Percentiles rank a stretch among this genome's conserved stretches.
phyloP scores from a whole-genome alignment of 2,888 invertebrate genomes.

The Polyommatus icarus region DNA sequence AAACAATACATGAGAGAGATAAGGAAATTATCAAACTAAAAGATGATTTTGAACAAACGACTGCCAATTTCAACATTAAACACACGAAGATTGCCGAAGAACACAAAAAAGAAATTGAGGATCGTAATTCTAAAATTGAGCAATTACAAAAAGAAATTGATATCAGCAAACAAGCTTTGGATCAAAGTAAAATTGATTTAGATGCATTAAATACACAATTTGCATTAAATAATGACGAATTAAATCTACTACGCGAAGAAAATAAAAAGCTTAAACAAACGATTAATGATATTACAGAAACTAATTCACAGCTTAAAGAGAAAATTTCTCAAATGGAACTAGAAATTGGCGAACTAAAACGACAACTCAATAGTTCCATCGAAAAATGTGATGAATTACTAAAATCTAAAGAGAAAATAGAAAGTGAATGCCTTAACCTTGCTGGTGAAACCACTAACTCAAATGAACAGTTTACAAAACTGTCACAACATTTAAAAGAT shows the following conservation, averaged over 20 bases:
- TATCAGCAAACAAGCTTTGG: constrained; percentile 66
- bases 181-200: constrained; percentile 73
- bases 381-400: constrained; percentile 80
- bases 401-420: constrained; percentile 79
- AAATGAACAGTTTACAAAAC: constrained; percentile 78
- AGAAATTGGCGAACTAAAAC: constrained; percentile 78
- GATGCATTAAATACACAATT: constrained; percentile 71
- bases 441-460: constrained; percentile 82
- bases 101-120: constrained; percentile 74
- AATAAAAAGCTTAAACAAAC: constrained; percentile 67
- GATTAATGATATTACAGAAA: constrained; percentile 65
- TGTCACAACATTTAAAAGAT: constrained; percentile 78
- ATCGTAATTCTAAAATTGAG: constrained; percentile 74
- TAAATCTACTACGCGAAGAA: constrained; percentile 68
- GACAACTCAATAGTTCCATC: constrained; percentile 76
- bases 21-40: constrained; percentile 77
- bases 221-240: constrained; percentile 65
- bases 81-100: constrained; percentile 76
- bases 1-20: constrained; percentile 77
- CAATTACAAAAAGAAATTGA: constrained; percentile 74
- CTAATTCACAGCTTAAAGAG: constrained; percentile 60
- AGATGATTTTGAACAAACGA: constrained; percentile 71
- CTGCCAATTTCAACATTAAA: constrained; percentile 73
- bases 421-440: constrained; percentile 80
- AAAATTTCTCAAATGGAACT: constrained; percentile 75